Percentiles rank a stretch among this genome's conserved stretches.
Conservation (phyloP, 2,888 invertebrate genomes). For the Capitulum mitella region DNA sequence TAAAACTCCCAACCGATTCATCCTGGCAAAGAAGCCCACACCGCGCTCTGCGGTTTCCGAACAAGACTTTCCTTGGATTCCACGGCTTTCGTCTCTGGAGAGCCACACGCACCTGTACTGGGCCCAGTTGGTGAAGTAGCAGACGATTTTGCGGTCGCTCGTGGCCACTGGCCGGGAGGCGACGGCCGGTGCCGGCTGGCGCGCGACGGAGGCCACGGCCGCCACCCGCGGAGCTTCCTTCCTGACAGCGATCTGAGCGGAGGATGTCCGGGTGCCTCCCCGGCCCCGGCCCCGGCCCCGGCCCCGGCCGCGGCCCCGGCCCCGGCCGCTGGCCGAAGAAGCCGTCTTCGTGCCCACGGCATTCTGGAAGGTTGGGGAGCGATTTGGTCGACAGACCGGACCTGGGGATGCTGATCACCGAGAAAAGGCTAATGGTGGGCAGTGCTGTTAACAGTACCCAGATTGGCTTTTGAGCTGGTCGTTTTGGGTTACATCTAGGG, state of each 20-base stretch:
- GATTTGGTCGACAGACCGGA: no score
- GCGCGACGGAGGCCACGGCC: neutral
- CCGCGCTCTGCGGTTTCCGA: no score
- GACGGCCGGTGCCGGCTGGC: neutral
- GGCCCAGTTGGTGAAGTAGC: constrained; percentile 74
- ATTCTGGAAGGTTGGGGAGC: no score
- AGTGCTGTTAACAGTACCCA: no score
- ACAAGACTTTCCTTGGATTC: no score
- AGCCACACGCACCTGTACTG: neutral
- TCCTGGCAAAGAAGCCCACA: no score
- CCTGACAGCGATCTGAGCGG: neutral
- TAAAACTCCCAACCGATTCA: no score
- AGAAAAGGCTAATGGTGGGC: no score
- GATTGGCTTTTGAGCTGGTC: no score
- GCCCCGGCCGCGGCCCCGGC: constrained; percentile 9
- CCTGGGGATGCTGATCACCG: no score
- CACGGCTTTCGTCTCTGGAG: no score
- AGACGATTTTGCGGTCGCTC: constrained; percentile 54
- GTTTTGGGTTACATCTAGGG: no score
- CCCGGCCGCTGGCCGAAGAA: neutral
- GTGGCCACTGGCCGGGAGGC: constrained; percentile 15
- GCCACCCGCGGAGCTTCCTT: neutral
- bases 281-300: neutral
- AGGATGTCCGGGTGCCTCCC: neutral
- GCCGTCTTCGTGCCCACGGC: neutral